Percentiles rank a stretch among this genome's conserved stretches.
Evolutionary conservation across 2,888 invertebrate species (phyloP).

Genomic region (Cheilosia urbana): DNA sequence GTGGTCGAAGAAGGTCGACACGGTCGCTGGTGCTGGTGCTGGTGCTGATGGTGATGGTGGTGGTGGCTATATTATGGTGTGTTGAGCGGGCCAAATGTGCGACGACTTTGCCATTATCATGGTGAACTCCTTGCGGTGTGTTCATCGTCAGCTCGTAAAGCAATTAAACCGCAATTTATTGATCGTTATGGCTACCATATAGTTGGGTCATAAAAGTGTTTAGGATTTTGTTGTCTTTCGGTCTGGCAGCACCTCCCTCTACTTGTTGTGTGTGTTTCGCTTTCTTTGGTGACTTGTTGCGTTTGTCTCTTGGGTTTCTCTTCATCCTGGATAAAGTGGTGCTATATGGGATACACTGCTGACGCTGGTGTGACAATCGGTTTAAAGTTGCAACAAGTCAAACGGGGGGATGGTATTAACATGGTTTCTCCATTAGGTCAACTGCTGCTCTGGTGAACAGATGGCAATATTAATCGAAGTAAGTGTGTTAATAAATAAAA

Average conservation of each 20-base stretch:
- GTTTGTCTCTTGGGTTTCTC: slow-evolving; percentile 19
- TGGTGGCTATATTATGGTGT: slow-evolving; percentile 2
- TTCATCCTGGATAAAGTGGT: background rate
- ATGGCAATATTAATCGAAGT: slow-evolving; percentile 29
- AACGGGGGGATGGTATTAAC: slow-evolving; percentile 23
- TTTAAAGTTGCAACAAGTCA: slow-evolving; percentile 10
- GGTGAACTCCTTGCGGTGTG: slow-evolving; percentile 61
- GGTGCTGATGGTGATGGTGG: background rate
- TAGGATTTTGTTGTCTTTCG: slow-evolving; percentile 45
- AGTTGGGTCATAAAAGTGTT: slow-evolving; percentile 74
- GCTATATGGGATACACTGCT: slow-evolving; percentile 14
- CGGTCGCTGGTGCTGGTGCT: slow-evolving; percentile 7
- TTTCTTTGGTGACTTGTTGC: slow-evolving; percentile 12
- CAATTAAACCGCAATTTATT: slow-evolving; percentile 77
- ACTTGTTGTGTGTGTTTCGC: slow-evolving; percentile 2
- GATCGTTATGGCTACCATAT: slow-evolving; percentile 76
- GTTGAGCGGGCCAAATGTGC: slow-evolving; percentile 45
- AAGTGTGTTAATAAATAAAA: slow-evolving; percentile 18
- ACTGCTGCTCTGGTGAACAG: slow-evolving; percentile 7
- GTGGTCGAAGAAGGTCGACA: slow-evolving; percentile 66
- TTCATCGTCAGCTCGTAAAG: slow-evolving; percentile 77
- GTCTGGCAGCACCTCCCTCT: background rate
- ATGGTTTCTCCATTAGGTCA: slow-evolving; percentile 72
- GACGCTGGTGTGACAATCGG: slow-evolving; percentile 60
- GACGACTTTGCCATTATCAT: slow-evolving; percentile 33